Conservation (phyloP, 1,140 invertebrate genomes). For the Eriocheir sinensis region DNA sequence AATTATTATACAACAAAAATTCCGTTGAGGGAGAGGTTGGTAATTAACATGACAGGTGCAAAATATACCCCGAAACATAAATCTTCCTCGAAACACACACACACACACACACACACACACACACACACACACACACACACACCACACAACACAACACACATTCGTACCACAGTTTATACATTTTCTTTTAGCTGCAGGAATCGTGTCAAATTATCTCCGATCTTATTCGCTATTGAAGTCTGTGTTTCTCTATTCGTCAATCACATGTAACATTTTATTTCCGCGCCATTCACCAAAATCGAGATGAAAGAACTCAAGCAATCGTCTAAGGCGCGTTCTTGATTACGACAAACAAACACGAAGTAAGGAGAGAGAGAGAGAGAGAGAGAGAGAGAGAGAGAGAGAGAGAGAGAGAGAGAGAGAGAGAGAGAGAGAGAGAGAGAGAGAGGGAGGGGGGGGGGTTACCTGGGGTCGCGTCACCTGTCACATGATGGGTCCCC, state of each 20-base stretch:
- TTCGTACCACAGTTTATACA: no score
- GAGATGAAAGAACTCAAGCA: no score
- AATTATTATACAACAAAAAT: not conserved
- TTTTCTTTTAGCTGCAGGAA: no score
- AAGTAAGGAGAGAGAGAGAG: slow-evolving; percentile 32
- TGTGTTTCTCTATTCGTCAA: no score
- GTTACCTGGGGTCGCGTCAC: not conserved
- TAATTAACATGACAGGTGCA: slow-evolving; percentile 15
- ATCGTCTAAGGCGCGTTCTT: not conserved
- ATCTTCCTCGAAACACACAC: slow-evolving; percentile 18
- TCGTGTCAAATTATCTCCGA: not conserved
- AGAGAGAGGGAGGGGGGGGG: not conserved
- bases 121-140: slow-evolving; percentile 18
- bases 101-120: slow-evolving; percentile 56
- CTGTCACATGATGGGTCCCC: not conserved
- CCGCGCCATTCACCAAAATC: no score
- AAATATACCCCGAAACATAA: not conserved
- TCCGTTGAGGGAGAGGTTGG: not conserved
- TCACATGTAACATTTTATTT: no score
- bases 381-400: slow-evolving; percentile 54
- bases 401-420: slow-evolving; percentile 48
- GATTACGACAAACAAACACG: not conserved
- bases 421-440: not conserved
- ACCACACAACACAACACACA: no score
- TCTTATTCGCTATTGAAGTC: no score